Evolutionary conservation across 2,113 vertebrate genomes (phyloP).

Genomic region (Erythrocercus mccallii): DNA sequence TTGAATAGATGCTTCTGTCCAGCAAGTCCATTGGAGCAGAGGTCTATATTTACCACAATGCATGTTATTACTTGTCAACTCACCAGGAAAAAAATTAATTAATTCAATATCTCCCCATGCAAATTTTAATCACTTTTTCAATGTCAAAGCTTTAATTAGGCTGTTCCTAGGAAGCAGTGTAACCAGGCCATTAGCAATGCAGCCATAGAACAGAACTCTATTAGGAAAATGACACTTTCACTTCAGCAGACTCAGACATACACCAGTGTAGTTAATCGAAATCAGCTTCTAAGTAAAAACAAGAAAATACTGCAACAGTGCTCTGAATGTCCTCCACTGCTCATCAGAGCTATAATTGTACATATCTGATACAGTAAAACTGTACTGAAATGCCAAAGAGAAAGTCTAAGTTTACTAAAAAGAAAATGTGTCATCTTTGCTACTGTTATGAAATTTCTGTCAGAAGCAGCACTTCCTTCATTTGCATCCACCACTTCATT

Average conservation of each 20-base stretch:
- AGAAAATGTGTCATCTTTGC: not conserved
- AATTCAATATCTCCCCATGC: not conserved
- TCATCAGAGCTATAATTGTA: not conserved
- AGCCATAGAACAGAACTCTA: conserved; percentile 19
- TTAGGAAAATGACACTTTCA: conserved; percentile 12
- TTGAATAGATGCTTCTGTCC: not conserved
- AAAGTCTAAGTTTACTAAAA: not conserved
- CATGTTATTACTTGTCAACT: not conserved
- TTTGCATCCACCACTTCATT: not conserved
- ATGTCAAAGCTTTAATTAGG: conserved; percentile 5
- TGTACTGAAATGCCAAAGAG: not conserved
- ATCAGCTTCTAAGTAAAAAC: not conserved
- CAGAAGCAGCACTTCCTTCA: not conserved
- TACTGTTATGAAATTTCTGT: not conserved
- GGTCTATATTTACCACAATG: not conserved
- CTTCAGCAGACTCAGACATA: not conserved
- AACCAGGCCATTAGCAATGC: conserved; percentile 20
- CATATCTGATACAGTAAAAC: not conserved
- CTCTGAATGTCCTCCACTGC: not conserved
- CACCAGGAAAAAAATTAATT: not conserved
- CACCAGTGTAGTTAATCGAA: not conserved
- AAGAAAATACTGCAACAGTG: not conserved
- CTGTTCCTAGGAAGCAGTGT: not conserved
- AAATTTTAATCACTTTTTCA: conserved; percentile 40
- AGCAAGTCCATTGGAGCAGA: not conserved